Evolutionary conservation across 1,140 invertebrate species (phyloP).

Genomic region (Nautilus pompilius): DNA sequence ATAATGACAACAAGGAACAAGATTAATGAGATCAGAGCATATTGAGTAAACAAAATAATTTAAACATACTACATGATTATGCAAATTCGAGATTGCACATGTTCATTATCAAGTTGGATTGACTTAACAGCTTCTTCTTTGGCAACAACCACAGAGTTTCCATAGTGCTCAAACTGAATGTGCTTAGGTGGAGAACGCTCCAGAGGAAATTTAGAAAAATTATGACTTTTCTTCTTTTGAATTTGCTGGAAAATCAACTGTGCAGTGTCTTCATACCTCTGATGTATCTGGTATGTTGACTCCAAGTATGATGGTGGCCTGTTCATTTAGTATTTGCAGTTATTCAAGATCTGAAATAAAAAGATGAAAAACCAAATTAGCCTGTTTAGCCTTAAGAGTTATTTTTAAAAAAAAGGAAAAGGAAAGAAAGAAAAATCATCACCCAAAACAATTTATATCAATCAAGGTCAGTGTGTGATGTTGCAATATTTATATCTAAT

Average conservation of each 20-base stretch:
- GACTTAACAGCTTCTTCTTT: slow-evolving; percentile 8
- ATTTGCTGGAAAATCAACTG: slow-evolving; percentile 47
- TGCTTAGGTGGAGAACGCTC: neutral
- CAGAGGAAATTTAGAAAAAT: neutral
- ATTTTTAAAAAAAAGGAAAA: too few relatives aligned
- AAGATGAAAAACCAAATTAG: neutral
- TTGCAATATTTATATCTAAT: too few relatives aligned
- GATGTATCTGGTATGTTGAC: slow-evolving; percentile 46
- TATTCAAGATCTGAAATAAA: slow-evolving; percentile 1
- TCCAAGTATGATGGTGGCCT: slow-evolving; percentile 32
- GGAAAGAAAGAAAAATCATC: neutral
- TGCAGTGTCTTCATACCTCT: slow-evolving; percentile 54
- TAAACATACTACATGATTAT: too few relatives aligned
- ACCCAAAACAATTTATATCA: too few relatives aligned
- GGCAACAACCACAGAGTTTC: slow-evolving; percentile 25
- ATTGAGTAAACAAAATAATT: too few relatives aligned
- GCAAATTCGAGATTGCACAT: neutral
- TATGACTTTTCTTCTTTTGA: slow-evolving; percentile 20
- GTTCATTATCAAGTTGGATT: neutral
- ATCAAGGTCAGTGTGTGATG: too few relatives aligned
- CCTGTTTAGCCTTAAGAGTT: too few relatives aligned
- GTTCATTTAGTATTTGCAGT: slow-evolving; percentile 34
- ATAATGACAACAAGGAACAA: neutral
- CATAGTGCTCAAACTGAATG: slow-evolving; percentile 31
- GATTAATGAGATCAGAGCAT: too few relatives aligned